These are phyloP conservation scores for Stramonita haemastoma DNA, from an alignment of 2,888 invertebrate genomes.

Conservation along the genomic window DNA sequence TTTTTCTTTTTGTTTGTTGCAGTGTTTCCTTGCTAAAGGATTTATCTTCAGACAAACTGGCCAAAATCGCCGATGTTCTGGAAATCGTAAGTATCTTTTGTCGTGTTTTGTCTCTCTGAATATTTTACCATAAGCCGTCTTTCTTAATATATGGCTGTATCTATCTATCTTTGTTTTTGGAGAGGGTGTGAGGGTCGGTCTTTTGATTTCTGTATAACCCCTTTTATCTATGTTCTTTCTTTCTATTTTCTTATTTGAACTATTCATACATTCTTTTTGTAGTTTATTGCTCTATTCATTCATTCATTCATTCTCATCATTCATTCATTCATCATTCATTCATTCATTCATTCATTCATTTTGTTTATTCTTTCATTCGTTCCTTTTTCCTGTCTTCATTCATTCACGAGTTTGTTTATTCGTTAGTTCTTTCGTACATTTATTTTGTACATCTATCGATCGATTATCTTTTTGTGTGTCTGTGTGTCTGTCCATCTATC, in stretches of 20 bases:
- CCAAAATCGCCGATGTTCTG: constrained; percentile 90
- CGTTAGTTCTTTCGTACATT: neutral
- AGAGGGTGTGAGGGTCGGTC: too few species aligned
- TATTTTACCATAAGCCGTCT: neutral
- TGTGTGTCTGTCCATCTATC: too few species aligned
- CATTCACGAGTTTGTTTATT: neutral
- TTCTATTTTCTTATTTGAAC: too few species aligned
- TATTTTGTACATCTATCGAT: too few species aligned
- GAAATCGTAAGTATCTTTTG: constrained; percentile 84
- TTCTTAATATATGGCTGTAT: neutral
- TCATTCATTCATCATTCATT: neutral
- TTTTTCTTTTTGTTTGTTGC: constrained; percentile 45
- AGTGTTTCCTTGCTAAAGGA: constrained; percentile 88
- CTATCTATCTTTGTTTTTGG: neutral
- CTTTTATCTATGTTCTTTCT: too few species aligned
- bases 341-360: neutral
- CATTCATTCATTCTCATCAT: too few species aligned
- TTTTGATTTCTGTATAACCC: too few species aligned
- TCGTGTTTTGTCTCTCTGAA: neutral
- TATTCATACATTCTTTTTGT: too few species aligned
- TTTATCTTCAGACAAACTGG: constrained; percentile 84
- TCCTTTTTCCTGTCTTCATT: neutral
- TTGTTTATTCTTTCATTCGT: neutral
- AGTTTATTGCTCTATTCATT: too few species aligned
- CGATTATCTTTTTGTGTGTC: too few species aligned